Percentiles rank a stretch among this genome's conserved stretches.
Evolutionary conservation across 2,113 vertebrate species (phyloP).

Genomic region (Rallus limicola): DNA sequence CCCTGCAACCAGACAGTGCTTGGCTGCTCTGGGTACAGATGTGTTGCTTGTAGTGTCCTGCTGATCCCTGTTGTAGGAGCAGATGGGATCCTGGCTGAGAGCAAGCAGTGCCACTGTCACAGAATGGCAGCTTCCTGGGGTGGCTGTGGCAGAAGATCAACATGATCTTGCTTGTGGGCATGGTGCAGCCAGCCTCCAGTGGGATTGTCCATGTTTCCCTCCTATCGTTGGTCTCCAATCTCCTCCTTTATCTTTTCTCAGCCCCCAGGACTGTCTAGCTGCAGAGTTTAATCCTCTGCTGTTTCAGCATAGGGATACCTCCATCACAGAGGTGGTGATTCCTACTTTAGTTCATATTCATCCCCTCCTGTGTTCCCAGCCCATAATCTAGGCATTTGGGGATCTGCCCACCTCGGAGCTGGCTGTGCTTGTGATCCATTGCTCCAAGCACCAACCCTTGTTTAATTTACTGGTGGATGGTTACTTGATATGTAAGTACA

Average conservation of each 20-base stretch:
- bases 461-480: neutral
- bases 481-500: neutral
- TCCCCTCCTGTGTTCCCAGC: neutral
- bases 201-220: neutral
- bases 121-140: rapidly evolving
- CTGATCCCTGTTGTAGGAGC: rapidly evolving
- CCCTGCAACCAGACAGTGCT: neutral
- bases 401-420: neutral
- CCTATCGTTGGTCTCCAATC: neutral
- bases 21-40: neutral
- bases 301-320: neutral
- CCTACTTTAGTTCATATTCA: neutral
- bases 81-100: neutral
- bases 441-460: neutral
- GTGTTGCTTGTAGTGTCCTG: rapidly evolving
- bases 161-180: neutral
- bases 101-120: neutral
- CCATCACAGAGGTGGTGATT: neutral
- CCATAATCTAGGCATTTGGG: neutral
- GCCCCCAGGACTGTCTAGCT: neutral
- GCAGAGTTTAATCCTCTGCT: neutral
- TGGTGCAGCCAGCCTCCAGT: neutral
- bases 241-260: neutral
- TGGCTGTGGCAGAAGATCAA: neutral
- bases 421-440: neutral